These are phyloP conservation scores for Pygoscelis adeliae DNA, from an alignment of 2,113 vertebrate species.

Conservation along the genomic window DNA sequence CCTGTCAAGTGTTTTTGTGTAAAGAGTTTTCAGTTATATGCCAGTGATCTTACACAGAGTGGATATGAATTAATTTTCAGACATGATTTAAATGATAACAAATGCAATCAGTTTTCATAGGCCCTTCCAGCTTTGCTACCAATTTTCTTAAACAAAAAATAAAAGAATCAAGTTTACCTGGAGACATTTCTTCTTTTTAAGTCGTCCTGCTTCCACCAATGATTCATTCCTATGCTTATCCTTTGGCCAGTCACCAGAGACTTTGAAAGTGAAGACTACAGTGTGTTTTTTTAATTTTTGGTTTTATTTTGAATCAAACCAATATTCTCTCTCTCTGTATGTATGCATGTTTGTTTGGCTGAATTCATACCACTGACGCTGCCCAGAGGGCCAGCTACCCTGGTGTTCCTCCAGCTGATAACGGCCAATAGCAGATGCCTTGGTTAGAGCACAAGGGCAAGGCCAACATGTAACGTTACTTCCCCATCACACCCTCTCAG, in stretches of 20 bases:
- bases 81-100: neutral
- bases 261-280: neutral
- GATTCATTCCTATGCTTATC: neutral
- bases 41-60: neutral
- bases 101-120: neutral
- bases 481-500: neutral
- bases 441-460: neutral
- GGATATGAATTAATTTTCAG: neutral
- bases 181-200: neutral
- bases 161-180: neutral
- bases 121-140: neutral
- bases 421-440: neutral
- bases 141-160: neutral
- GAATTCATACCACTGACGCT: neutral
- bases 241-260: neutral
- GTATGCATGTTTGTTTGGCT: neutral
- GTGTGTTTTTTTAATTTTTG: neutral
- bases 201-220: neutral
- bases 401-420: neutral
- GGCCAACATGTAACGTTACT: rapidly evolving
- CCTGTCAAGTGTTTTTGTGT: neutral
- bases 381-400: neutral
- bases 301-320: neutral
- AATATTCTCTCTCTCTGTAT: neutral
- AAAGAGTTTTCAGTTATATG: neutral